These are phyloP conservation scores for Hermetia illucens DNA, from an alignment of 1,140 invertebrate species.

Conservation along the genomic window DNA sequence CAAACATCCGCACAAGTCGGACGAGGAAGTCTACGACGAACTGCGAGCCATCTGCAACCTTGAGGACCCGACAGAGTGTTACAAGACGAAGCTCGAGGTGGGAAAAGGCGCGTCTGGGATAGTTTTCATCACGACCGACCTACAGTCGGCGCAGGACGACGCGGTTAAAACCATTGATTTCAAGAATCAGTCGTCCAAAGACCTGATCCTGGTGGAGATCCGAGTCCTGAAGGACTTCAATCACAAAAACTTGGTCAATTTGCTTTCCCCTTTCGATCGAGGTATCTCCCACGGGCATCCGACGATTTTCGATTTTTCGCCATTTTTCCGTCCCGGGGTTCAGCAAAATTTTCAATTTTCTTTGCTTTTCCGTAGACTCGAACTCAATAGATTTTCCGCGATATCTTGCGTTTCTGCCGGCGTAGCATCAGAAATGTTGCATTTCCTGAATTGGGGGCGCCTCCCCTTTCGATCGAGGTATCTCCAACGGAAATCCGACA, in stretches of 20 bases:
- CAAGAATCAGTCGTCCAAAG: slow-evolving; percentile 84
- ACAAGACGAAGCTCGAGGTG: slow-evolving; percentile 69
- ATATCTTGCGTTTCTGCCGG: no score
- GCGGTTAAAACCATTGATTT: slow-evolving; percentile 95
- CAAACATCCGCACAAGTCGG: slow-evolving; percentile 44
- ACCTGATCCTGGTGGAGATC: slow-evolving; percentile 90
- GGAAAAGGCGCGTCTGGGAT: slow-evolving; percentile 82
- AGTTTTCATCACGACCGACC: slow-evolving; percentile 80
- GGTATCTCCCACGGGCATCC: no score
- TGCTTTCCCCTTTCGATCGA: no score
- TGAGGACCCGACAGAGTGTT: slow-evolving; percentile 63
- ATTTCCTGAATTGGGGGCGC: no score
- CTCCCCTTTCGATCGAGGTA: no score
- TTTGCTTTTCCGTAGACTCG: no score
- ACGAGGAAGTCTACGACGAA: slow-evolving; percentile 77
- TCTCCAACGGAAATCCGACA: no score
- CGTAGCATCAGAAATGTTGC: no score
- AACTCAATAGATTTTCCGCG: no score
- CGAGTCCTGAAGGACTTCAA: slow-evolving; percentile 84
- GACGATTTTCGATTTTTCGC: no score
- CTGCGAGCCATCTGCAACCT: slow-evolving; percentile 63
- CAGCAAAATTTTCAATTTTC: no score
- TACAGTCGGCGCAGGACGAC: slow-evolving; percentile 60
- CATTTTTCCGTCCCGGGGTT: no score
- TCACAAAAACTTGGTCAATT: slow-evolving; percentile 96